A percentile compares a stretch with the other conserved stretches of the same genome.
Conservation (phyloP, 1,140 invertebrate genomes). For the Plectus sambesii region DNA sequence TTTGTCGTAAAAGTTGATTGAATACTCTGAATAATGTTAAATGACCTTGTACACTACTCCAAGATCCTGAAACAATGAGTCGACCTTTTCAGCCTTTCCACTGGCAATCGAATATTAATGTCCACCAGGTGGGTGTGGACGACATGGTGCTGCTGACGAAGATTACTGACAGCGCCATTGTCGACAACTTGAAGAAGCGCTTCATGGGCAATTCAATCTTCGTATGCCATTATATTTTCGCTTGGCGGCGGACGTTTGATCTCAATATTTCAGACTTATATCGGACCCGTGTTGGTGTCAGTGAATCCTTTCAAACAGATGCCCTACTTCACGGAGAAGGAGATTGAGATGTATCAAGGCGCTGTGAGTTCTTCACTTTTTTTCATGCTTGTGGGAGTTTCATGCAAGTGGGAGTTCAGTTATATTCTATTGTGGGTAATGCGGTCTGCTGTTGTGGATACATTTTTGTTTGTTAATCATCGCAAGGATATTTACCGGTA, state of each 20-base stretch:
- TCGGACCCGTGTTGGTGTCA: slow-evolving; percentile 65
- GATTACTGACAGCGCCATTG: slow-evolving; percentile 60
- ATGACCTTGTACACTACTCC: too few relatives aligned
- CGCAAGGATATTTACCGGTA: too few relatives aligned
- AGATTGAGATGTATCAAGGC: slow-evolving; percentile 63
- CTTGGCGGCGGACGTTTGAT: slow-evolving; percentile 4
- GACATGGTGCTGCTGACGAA: slow-evolving; percentile 69
- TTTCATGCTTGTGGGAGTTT: not conserved
- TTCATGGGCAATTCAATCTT: slow-evolving; percentile 65
- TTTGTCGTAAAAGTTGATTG: too few relatives aligned
- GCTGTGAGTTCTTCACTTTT: slow-evolving; percentile 58
- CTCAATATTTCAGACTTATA: slow-evolving; percentile 57
- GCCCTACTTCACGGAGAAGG: slow-evolving; percentile 61
- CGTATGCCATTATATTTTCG: slow-evolving; percentile 50
- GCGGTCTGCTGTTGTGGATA: too few relatives aligned
- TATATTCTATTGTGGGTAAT: slow-evolving; percentile 8
- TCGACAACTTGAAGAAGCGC: slow-evolving; percentile 63
- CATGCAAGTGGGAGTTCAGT: slow-evolving; percentile 13
- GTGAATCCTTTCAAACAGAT: slow-evolving; percentile 69
- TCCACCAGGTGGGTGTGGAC: slow-evolving; percentile 63
- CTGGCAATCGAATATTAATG: slow-evolving; percentile 63
- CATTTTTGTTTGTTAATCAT: too few relatives aligned
- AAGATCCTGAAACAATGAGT: too few relatives aligned
- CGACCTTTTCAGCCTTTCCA: slow-evolving; percentile 63
- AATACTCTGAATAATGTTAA: too few relatives aligned